phyloP scores from a whole-genome alignment of 2,113 vertebrate genomes.

The Alces alces region DNA sequence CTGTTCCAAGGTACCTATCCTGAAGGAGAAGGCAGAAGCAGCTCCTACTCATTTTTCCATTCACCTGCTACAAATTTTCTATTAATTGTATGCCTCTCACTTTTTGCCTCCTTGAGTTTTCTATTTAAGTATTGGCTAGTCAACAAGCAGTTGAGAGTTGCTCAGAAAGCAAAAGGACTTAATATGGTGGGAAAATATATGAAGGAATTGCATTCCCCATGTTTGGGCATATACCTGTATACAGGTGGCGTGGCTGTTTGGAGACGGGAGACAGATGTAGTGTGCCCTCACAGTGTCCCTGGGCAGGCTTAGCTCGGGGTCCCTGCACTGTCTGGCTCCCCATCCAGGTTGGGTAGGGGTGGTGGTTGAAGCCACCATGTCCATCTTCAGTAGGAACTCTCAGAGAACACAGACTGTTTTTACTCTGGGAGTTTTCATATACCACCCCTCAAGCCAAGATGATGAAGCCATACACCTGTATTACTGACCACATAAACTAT shows the following conservation, averaged over 20 bases:
- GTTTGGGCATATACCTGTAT: neutral
- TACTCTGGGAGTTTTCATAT: neutral
- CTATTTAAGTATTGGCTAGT: neutral
- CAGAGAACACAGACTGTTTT: neutral
- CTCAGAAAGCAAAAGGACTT: neutral
- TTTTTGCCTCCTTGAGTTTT: neutral
- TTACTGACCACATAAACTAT: neutral
- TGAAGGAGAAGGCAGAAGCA: neutral
- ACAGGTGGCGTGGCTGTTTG: neutral
- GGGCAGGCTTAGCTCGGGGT: neutral
- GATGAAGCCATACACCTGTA: neutral
- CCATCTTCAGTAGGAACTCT: neutral
- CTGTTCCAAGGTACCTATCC: neutral
- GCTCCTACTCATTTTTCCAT: neutral
- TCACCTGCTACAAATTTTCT: neutral
- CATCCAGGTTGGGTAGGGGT: neutral
- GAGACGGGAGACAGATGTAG: neutral
- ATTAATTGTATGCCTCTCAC: neutral
- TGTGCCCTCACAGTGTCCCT: neutral
- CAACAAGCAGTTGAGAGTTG: neutral
- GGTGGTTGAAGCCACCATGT: neutral
- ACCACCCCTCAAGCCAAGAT: neutral
- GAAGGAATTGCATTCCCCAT: neutral
- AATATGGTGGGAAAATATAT: neutral
- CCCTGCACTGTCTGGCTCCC: neutral